Evolutionary conservation across 2,797 vertebrate genomes (phyloP), one percentile per base, ranked within the genome.

Genomic region (Argentina silus): DNA sequence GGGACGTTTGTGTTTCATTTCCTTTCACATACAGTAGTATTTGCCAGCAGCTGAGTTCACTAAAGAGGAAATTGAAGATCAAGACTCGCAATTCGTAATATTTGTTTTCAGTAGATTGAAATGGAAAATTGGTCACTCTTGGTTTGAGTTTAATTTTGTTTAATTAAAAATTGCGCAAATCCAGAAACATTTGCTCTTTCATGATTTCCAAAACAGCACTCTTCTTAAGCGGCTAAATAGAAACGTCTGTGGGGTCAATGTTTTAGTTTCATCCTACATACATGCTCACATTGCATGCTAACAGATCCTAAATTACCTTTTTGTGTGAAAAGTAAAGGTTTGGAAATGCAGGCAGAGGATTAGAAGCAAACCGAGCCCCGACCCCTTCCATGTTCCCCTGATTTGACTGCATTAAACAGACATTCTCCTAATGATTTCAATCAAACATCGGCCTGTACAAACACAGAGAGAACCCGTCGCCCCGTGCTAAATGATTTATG

Each of bases 1-100:
- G 79, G 86, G 83, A 82, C 83, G 71, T 86, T 90, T 92, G 83
- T 86, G 86, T 93, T 92, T 92, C 79, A 90, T 93, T 90, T 93
- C 88, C 84, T 74, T 15, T 82, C 45, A 55, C 10, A 47, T 61
- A 57, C 27, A 36, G 27, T 36, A 36, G 68, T 65, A 56, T 85
- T 77, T 78, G 78, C 87, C 84, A 84, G 73, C 14, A 43, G 62
- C 79, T 19, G 55, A 74, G 63, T 76, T 74, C 67, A 68, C 80
- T 12, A 83, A 78, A 80, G 76, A 87, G 84, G 90, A 92, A 90
- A 93, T 89, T 85, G 78, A 90, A 90, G 72, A 53, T 78, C 72
- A 80, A 81, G 77, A 74, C 69, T 72, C 64, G 19, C 62, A 87
- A 84, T 82, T 80, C 77, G 67, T 79, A 21, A 69, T 60, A 79